Conservation (phyloP, 2,888 invertebrate genomes). For the Dastarcus helophoroides region DNA sequence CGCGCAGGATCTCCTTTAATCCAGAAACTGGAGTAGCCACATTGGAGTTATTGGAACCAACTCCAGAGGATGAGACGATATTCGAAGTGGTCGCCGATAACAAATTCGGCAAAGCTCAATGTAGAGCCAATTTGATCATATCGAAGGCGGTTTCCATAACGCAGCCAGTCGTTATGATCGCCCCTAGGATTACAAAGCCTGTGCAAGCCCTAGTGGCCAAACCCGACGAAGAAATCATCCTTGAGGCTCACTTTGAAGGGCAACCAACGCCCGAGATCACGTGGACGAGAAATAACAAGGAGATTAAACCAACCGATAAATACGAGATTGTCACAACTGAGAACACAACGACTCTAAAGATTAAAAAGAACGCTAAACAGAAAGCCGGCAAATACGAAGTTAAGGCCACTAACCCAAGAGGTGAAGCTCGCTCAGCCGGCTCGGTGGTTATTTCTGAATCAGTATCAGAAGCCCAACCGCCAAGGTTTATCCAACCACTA, state of each 20-base stretch:
- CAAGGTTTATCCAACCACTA: constrained; percentile 60
- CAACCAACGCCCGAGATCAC: constrained; percentile 59
- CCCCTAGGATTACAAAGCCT: constrained; percentile 68
- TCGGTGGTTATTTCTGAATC: constrained; percentile 63
- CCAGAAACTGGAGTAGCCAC: constrained; percentile 51
- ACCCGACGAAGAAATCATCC: constrained; percentile 54
- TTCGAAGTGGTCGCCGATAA: constrained; percentile 63
- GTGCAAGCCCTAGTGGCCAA: constrained; percentile 62
- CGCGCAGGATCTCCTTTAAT: constrained; percentile 45
- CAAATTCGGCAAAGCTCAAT: constrained; percentile 60
- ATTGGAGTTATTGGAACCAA: constrained; percentile 52
- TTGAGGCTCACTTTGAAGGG: constrained; percentile 64
- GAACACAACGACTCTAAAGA: constrained; percentile 51
- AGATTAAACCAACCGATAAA: constrained; percentile 53
- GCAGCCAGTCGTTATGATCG: constrained; percentile 44
- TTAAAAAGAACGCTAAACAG: constrained; percentile 54
- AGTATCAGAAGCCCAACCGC: constrained; percentile 49
- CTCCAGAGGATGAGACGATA: constrained; percentile 53
- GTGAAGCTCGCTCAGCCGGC: constrained; percentile 70
- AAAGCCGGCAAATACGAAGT: constrained; percentile 84
- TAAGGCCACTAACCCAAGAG: constrained; percentile 62
- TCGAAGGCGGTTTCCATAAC: constrained; percentile 39
- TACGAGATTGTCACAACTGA: constrained; percentile 48
- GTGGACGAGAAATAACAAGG: constrained; percentile 78
- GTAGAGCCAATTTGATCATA: constrained; percentile 59